Evolutionary conservation across 2,888 invertebrate genomes (phyloP).

Genomic region (Platycheirus albimanus): DNA sequence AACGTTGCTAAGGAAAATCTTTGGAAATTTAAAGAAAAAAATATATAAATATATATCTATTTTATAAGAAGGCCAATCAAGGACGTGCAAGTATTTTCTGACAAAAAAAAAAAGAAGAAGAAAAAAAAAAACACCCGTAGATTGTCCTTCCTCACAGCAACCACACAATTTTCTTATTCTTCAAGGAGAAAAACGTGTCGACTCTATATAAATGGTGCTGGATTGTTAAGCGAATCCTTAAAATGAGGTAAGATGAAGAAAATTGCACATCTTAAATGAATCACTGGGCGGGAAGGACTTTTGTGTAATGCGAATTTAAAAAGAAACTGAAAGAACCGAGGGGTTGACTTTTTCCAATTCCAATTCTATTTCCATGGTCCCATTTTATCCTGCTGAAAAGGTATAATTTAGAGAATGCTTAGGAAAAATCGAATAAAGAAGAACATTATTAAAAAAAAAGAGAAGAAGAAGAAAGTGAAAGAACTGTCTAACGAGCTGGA

Average conservation of each 20-base stretch:
- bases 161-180: slow-evolving; percentile 62
- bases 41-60: slow-evolving; percentile 60
- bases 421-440: slow-evolving; percentile 65
- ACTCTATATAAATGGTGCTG: slow-evolving; percentile 45
- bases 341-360: slow-evolving; percentile 21
- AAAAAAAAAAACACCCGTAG: slow-evolving; percentile 9
- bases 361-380: slow-evolving; percentile 30
- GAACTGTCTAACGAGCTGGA: slow-evolving; percentile 71
- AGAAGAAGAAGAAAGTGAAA: slow-evolving; percentile 36
- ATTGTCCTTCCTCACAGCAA: slow-evolving; percentile 53
- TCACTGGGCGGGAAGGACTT: slow-evolving; percentile 74
- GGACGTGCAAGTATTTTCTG: slow-evolving; percentile 76
- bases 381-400: slow-evolving; percentile 44
- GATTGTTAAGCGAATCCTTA: slow-evolving; percentile 70
- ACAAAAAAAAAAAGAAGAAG: no score
- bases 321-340: slow-evolving; percentile 44
- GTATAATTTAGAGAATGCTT: slow-evolving; percentile 73
- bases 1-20: slow-evolving; percentile 37
- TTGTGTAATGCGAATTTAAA: slow-evolving; percentile 70
- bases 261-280: slow-evolving; percentile 74
- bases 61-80: slow-evolving; percentile 80
- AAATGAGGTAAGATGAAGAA: slow-evolving; percentile 71
- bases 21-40: slow-evolving; percentile 70
- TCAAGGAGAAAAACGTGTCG: slow-evolving; percentile 65
- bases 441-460: slow-evolving; percentile 58